Base-by-base conservation (phyloP, 2,888 invertebrate genomes). In the Clunio marinus region DNA sequence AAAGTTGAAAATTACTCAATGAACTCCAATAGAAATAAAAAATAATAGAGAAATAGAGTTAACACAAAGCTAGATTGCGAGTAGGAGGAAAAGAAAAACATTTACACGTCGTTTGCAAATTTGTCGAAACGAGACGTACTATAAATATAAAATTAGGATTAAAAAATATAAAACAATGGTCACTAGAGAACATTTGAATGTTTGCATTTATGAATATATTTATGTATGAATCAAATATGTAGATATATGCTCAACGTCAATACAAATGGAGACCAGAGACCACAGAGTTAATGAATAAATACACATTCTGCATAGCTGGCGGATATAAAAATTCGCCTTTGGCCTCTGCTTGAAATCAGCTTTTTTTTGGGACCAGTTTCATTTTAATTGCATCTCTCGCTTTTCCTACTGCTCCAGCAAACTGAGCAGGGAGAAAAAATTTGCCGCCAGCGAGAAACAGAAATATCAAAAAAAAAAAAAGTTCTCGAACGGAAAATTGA, bases 371-470 rank as follows among this genome's bases (percentile, higher is more conserved):
- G 22, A 51, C 51, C 51, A 58, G 28, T 58, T 63, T 65, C 46
- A 41, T 63, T 41, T 46, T 65, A 65, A 65, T 65, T 65, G 63
- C 63, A 65, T 65, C 63, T 65, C 63, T 51, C 51, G 5, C 32
- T 41, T 41, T 41, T 15, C 3, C 41, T 51, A 17, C 2, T n/a
- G 2, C 22, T 51, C 51, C 2, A 22, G 22, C 35, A 51, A 17
- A 17, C 51, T 3, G 51, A 51, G 51, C 51, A 51, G 51, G 51
- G 45, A 22, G n/a, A 51, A 22, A 51, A 51, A 51, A 4, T 13
- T 51, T 51, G 51, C 51, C 22, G 51, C 20, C 22, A 22, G 51
- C 25, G 63, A 63, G 60, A 20, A 24, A 62, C n/a, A 5, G 62
- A 22, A 25, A 28, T 27, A 51, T 51, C 17, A 3, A 24, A n/a